Evolutionary conservation across 2,113 vertebrate species (phyloP).

Genomic region (Cathartes aura): DNA sequence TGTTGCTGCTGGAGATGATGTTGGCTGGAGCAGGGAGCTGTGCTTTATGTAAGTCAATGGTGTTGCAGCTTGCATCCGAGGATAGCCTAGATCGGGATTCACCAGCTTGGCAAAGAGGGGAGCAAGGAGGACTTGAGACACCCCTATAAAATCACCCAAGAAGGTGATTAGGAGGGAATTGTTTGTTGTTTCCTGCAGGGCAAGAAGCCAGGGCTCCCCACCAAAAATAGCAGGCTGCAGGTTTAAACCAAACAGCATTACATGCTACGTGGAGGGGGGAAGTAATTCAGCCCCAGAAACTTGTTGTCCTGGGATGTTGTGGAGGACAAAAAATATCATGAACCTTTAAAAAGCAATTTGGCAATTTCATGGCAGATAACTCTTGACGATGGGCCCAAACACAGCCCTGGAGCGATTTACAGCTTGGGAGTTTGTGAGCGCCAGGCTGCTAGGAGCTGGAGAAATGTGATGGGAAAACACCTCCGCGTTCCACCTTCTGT

Average conservation of each 20-base stretch:
- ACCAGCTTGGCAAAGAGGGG: not conserved
- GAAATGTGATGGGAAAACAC: not conserved
- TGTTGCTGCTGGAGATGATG: not conserved
- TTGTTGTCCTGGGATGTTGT: not conserved
- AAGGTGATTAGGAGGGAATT: not conserved
- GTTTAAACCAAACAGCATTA: not conserved
- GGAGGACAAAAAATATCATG: not conserved
- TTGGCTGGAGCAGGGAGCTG: not conserved
- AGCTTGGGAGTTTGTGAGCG: not conserved
- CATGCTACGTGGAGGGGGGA: accelerated
- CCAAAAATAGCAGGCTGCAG: not conserved
- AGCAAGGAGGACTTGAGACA: not conserved
- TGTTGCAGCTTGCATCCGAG: not conserved
- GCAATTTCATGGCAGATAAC: constrained; percentile 33
- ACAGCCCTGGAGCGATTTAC: not conserved
- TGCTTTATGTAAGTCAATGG: not conserved
- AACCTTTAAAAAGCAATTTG: constrained; percentile 6
- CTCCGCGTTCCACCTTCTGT: not conserved
- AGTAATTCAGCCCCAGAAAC: not conserved
- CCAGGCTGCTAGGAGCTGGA: not conserved
- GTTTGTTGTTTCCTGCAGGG: not conserved
- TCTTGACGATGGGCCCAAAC: not conserved
- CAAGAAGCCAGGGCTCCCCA: not conserved
- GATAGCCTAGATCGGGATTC: not conserved
- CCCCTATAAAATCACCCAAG: not conserved